These are phyloP conservation scores for Nanorana parkeri DNA, from an alignment of 2,113 vertebrate genomes.

Conservation along the genomic window DNA sequence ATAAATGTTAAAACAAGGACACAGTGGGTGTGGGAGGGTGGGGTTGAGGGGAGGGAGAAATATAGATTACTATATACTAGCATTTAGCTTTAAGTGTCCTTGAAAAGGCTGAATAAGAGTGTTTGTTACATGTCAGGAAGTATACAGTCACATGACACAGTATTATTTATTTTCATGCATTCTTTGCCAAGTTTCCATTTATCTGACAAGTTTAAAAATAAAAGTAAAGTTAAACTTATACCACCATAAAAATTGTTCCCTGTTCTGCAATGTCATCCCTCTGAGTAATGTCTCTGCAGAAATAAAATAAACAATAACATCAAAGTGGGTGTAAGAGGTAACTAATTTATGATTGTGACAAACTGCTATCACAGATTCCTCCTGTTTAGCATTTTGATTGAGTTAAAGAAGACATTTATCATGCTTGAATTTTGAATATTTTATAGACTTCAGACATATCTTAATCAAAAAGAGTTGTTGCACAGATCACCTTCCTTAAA, in stretches of 20 bases:
- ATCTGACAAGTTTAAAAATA: slow-evolving; percentile 17
- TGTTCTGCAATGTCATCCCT: slow-evolving; percentile 14
- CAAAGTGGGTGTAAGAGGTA: slow-evolving; percentile 32
- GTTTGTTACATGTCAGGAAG: background rate
- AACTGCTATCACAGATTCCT: slow-evolving; percentile 33
- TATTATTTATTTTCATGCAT: background rate
- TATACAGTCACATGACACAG: background rate
- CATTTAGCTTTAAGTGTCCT: no score
- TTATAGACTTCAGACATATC: slow-evolving; percentile 31
- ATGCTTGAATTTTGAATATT: slow-evolving; percentile 44
- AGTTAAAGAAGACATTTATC: slow-evolving; percentile 49
- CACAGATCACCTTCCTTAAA: slow-evolving; percentile 19
- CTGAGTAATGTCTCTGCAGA: slow-evolving; percentile 33
- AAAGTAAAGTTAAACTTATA: slow-evolving; percentile 21
- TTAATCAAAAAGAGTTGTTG: slow-evolving; percentile 37
- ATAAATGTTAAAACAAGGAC: no score
- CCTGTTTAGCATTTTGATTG: slow-evolving; percentile 52
- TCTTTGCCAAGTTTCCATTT: background rate
- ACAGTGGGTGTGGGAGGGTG: no score
- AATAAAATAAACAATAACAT: slow-evolving; percentile 43
- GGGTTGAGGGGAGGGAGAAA: no score
- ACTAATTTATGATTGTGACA: slow-evolving; percentile 48
- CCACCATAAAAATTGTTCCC: background rate
- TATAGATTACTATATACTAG: no score
- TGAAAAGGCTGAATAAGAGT: background rate